phyloP scores from a whole-genome alignment of 2,888 invertebrate genomes.

The Dendrolimus pini region DNA sequence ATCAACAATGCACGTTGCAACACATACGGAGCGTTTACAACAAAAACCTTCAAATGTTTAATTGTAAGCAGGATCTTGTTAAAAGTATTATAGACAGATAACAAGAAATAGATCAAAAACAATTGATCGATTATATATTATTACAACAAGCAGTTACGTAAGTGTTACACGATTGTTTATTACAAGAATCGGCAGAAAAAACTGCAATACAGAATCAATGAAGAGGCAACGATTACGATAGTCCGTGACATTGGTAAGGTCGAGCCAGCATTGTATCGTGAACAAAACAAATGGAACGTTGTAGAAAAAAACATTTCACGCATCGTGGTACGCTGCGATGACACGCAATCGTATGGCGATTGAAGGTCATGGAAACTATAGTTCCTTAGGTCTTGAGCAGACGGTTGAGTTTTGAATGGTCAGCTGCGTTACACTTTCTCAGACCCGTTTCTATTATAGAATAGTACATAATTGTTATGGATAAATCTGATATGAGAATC shows the following conservation, averaged over 20 bases:
- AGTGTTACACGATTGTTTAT: not conserved
- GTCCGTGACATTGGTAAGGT: conserved; percentile 58
- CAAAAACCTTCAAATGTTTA: too few relatives aligned
- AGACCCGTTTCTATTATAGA: too few relatives aligned
- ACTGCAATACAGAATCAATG: conserved; percentile 23
- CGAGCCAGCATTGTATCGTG: conserved; percentile 33
- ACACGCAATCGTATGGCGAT: conserved; percentile 28
- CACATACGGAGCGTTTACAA: too few relatives aligned
- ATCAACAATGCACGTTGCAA: too few relatives aligned
- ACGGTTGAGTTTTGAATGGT: too few relatives aligned
- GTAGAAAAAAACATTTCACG: conserved; percentile 15
- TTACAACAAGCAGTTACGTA: not conserved
- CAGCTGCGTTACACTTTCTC: too few relatives aligned
- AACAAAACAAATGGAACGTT: conserved; percentile 32
- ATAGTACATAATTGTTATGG: too few relatives aligned
- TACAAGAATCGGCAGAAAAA: conserved; percentile 3
- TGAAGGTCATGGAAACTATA: conserved; percentile 28
- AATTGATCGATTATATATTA: not conserved
- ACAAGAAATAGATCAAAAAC: not conserved
- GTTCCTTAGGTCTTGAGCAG: not conserved
- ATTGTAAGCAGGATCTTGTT: too few relatives aligned
- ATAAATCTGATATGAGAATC: too few relatives aligned
- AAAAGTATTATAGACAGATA: too few relatives aligned
- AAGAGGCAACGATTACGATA: conserved; percentile 27
- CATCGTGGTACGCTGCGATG: conserved; percentile 16